Conservation (phyloP, 1,140 invertebrate genomes). For the Rhagoletis zephyria region DNA sequence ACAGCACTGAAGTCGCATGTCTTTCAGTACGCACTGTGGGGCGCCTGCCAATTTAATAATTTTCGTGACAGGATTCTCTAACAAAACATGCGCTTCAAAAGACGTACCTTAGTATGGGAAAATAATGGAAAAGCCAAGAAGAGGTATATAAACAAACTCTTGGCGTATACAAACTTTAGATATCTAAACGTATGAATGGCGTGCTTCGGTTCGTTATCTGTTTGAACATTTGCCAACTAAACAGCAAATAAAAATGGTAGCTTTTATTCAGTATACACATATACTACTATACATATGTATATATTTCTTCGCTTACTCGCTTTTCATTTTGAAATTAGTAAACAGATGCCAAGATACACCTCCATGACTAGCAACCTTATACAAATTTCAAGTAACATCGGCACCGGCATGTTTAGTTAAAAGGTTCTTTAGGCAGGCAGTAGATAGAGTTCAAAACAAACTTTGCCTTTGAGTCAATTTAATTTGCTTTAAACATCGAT, state of each 20-base stretch:
- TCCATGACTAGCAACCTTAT: not conserved
- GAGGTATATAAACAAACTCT: not conserved
- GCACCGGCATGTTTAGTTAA: no score
- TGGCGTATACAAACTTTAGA: not conserved
- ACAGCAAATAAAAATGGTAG: not conserved
- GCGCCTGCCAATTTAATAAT: not conserved
- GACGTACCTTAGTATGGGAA: not conserved
- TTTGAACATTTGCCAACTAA: not conserved
- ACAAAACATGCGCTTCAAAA: not conserved
- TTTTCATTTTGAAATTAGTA: not conserved
- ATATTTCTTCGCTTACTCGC: not conserved
- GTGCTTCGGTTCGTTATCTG: not conserved
- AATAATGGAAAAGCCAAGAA: not conserved
- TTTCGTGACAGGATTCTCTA: not conserved
- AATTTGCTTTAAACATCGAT: no score
- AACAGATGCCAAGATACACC: not conserved
- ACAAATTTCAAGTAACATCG: not conserved
- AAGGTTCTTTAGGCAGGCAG: no score
- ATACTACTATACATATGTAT: not conserved
- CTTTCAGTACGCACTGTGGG: not conserved
- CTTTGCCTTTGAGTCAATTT: no score
- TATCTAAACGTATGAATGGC: not conserved
- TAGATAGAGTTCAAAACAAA: no score
- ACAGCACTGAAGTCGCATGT: not conserved
- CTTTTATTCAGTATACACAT: not conserved